Evolutionary conservation across 2,797 vertebrate species (phyloP), one percentile per base, ranked within the genome.

Genomic region (Sebastes matsubarae): DNA sequence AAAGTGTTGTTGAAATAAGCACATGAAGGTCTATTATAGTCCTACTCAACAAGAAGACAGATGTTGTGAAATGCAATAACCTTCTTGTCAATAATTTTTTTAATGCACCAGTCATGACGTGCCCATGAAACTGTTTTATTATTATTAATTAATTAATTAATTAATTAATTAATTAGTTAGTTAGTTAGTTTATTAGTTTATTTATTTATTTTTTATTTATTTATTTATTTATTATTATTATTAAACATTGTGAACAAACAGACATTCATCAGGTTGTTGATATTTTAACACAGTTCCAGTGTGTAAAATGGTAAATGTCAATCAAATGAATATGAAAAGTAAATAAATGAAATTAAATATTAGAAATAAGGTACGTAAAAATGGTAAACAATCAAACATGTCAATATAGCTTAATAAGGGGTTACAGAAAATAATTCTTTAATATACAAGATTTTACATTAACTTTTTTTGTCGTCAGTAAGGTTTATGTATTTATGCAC

Each of bases 401-500:
- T 11, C 11, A 4, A 60, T 9, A 29, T n/a, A 32, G 30, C 10
- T 11, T 61, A 12, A 34, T 61, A 10, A n/a, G 4, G 59, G 59
- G 59, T 0, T 8, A 58, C 25, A 25, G 55, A 57, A 58, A 14
- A 27, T 27, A 58, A 58, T 27, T 42, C 13, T 42, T 50, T 20
- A 50, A 50, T 8, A 50, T 50, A 50, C 8, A 24, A 16, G 16
- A 30, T 60, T 29, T 27, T 16, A 46, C 6, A 0, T 46, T 27
- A 4, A n/a, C 54, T 25, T 57, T 58, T 2, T 14, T 58, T 27
- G 3, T 58, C 0, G 54, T 57, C 54, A 25, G 22, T 13, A 25
- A 0, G 54, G 22, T 57, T 57, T 0, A 58, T 54, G 6, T 46
- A 46, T 18, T 0, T 55, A 12, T 59, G 25, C 8, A 27, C 25